A percentile compares a stretch with the other conserved stretches of the same genome.
phyloP scores from a whole-genome alignment of 2,113 vertebrate species.

The Murina feae region DNA sequence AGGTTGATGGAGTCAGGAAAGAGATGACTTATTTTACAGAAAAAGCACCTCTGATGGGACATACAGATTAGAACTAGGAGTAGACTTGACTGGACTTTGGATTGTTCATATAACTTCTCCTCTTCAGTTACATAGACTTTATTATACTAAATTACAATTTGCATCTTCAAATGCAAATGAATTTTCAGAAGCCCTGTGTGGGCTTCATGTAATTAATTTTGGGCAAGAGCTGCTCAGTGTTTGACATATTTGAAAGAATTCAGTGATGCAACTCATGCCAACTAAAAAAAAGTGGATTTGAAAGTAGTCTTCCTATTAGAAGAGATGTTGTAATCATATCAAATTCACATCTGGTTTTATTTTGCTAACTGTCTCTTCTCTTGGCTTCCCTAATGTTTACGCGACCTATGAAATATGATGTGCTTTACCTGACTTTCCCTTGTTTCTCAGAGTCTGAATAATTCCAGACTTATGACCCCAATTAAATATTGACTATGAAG shows the following conservation, averaged over 20 bases:
- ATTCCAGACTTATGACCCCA: background rate
- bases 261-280: constrained; percentile 43
- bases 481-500: constrained; percentile 48
- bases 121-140: constrained; percentile 17
- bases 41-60: background rate
- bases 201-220: constrained; percentile 54
- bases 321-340: constrained; percentile 25
- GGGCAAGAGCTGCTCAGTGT: constrained; percentile 45
- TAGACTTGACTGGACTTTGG: constrained; percentile 1
- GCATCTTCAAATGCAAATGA: constrained; percentile 70
- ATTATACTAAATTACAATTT: constrained; percentile 66
- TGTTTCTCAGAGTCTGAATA: constrained; percentile 20
- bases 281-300: constrained; percentile 55
- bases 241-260: constrained; percentile 61
- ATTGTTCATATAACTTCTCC: constrained; percentile 42
- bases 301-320: constrained; percentile 46
- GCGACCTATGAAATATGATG: constrained; percentile 1
- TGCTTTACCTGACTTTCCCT: constrained; percentile 46
- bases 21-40: background rate
- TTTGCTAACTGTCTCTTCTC: constrained; percentile 48
- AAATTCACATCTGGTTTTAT: constrained; percentile 66
- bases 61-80: background rate
- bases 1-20: background rate
- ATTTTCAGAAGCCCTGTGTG: constrained; percentile 34
- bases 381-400: constrained; percentile 40